phyloP scores from a whole-genome alignment of 2,888 invertebrate species.

The Orthosia gracilis region DNA sequence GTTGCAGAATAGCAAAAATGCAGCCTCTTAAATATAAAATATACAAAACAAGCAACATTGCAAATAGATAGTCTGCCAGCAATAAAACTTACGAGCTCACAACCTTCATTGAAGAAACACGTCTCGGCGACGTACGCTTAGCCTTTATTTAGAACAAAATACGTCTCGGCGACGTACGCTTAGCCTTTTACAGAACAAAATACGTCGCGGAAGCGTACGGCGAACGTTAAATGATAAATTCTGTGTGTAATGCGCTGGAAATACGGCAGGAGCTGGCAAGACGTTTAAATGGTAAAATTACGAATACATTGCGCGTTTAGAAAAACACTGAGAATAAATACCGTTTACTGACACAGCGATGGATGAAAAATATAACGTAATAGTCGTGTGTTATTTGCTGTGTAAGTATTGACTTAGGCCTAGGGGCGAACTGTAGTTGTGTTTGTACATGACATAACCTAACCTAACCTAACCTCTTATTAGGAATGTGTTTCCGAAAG shows the following conservation, averaged over 20 bases:
- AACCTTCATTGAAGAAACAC: conserved; percentile 24
- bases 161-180: conserved; percentile 8
- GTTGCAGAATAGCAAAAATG: background rate
- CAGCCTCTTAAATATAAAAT: background rate
- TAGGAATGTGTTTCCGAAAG: conserved; percentile 18
- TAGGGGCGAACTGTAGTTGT: conserved; percentile 28
- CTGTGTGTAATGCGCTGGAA: conserved; percentile 55
- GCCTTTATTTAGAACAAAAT: conserved; percentile 2
- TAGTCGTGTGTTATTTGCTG: conserved; percentile 19
- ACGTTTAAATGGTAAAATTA: conserved; percentile 37
- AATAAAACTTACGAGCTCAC: conserved; percentile 22
- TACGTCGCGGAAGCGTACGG: conserved; percentile 30
- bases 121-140: conserved; percentile 3
- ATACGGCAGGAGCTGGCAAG: conserved; percentile 46
- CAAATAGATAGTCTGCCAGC: conserved; percentile 16
- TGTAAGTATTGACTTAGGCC: conserved; percentile 29
- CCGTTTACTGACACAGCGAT: conserved; percentile 18
- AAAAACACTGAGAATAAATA: conserved; percentile 33
- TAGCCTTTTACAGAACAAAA: conserved; percentile 39
- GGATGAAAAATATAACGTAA: conserved; percentile 18
- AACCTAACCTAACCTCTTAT: conserved; percentile 20
- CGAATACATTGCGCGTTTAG: conserved; percentile 42
- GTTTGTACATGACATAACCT: conserved; percentile 16
- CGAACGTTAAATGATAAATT: conserved; percentile 54
- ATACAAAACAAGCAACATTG: conserved; percentile 4